phyloP scores from a whole-genome alignment of 2,113 vertebrate genomes.

The Atractosteus spatula region DNA sequence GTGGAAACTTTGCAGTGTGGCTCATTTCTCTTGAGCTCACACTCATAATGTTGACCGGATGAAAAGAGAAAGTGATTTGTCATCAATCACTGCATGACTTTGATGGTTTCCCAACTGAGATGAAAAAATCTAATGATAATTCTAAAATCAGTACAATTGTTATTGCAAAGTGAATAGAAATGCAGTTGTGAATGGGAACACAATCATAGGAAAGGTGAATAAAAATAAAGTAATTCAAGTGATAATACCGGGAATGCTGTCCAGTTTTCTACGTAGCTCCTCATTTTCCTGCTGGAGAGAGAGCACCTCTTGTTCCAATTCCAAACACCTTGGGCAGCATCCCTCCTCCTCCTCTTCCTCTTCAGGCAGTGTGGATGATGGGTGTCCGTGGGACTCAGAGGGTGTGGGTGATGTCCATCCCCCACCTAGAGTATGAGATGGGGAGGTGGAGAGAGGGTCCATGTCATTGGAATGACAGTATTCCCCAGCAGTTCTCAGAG shows the following conservation, averaged over 20 bases:
- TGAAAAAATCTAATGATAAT: no score
- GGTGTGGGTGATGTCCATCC: constrained; percentile 94
- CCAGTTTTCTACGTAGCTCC: constrained; percentile 89
- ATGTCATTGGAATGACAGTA: constrained; percentile 73
- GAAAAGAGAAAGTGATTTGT: no score
- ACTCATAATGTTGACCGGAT: no score
- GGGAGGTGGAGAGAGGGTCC: constrained; percentile 77
- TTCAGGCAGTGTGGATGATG: constrained; percentile 90
- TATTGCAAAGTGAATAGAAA: no score
- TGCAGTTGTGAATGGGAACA: no score
- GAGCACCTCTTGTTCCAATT: constrained; percentile 95
- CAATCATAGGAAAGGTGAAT: no score
- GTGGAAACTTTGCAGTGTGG: no score
- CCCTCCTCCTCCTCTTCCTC: constrained; percentile 88
- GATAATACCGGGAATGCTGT: constrained; percentile 85
- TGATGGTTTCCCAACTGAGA: no score
- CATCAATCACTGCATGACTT: no score
- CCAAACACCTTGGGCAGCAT: constrained; percentile 92
- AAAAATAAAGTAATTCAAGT: no score
- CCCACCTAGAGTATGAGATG: constrained; percentile 76
- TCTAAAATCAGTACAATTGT: no score
- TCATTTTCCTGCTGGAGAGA: constrained; percentile 97
- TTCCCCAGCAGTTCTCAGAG: constrained; percentile 70
- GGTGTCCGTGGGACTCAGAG: constrained; percentile 94
- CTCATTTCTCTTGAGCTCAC: no score